These are phyloP conservation scores for Falcunculus frontatus DNA, from an alignment of 2,113 vertebrate genomes.

Conservation along the genomic window DNA sequence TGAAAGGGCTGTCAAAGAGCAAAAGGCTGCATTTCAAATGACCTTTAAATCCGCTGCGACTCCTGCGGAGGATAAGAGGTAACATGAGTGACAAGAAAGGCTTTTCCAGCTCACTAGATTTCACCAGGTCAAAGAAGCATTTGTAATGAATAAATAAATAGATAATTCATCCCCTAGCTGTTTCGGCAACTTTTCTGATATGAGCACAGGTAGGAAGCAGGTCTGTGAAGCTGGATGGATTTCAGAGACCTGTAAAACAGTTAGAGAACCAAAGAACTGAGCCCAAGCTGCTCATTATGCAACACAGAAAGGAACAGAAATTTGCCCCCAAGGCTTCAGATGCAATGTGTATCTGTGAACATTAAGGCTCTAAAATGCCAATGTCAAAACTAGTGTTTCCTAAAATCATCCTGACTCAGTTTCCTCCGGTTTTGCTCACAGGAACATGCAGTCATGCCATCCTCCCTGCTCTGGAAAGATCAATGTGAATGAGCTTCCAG, in stretches of 20 bases:
- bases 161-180: slow-evolving; percentile 1
- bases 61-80: background rate
- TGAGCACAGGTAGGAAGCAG: background rate
- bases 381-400: background rate
- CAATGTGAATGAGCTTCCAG: background rate
- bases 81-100: slow-evolving; percentile 28
- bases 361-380: background rate
- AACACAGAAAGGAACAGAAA: background rate
- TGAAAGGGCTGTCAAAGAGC: slow-evolving; percentile 38
- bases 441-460: accelerated
- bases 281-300: background rate
- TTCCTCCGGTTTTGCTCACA: background rate
- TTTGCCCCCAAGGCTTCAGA: background rate
- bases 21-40: slow-evolving; percentile 54
- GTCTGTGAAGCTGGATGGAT: background rate
- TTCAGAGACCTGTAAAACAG: background rate
- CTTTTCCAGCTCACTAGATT: slow-evolving; percentile 5
- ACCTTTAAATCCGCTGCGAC: slow-evolving; percentile 45
- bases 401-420: background rate
- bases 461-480: background rate
- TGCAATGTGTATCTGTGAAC: background rate
- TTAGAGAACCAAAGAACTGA: background rate
- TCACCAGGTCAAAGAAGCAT: background rate
- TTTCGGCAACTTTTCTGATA: background rate
- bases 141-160: slow-evolving; percentile 53